Evolutionary conservation across 2,113 vertebrate species (phyloP).

Genomic region (Anoura caudifer): DNA sequence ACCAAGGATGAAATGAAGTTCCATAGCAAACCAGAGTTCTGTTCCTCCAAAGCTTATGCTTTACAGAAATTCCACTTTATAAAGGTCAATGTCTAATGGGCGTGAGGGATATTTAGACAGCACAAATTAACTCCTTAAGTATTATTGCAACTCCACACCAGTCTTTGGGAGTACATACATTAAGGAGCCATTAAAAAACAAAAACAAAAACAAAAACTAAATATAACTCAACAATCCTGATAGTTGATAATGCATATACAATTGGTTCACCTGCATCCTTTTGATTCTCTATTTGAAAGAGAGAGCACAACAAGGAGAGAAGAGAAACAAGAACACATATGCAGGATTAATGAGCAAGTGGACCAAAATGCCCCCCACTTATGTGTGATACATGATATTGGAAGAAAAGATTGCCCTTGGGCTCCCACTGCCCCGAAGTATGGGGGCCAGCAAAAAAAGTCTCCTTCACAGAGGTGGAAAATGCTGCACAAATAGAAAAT

Average conservation of each 20-base stretch:
- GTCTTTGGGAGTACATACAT: constrained; percentile 84
- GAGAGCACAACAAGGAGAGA: constrained; percentile 90
- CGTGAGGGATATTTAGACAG: constrained; percentile 81
- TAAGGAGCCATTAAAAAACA: constrained; percentile 84
- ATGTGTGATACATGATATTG: constrained; percentile 84
- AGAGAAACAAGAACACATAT: constrained; percentile 93
- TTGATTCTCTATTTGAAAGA: constrained; percentile 95
- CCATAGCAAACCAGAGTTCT: constrained; percentile 65
- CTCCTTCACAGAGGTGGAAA: constrained; percentile 83
- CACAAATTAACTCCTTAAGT: constrained; percentile 92
- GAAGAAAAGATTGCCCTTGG: constrained; percentile 78
- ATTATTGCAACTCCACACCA: constrained; percentile 83
- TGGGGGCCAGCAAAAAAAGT: constrained; percentile 82
- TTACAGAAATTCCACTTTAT: constrained; percentile 66
- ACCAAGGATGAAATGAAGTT: constrained; percentile 70
- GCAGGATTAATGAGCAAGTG: constrained; percentile 91
- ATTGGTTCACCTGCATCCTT: constrained; percentile 95
- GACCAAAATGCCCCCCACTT: constrained; percentile 85
- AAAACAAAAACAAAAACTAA: constrained; percentile 79
- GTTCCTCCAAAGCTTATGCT: constrained; percentile 64
- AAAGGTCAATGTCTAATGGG: constrained; percentile 64
- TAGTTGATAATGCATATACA: constrained; percentile 94
- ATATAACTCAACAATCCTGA: constrained; percentile 86
- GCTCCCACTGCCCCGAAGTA: constrained; percentile 78
- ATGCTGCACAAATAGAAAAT: constrained; percentile 85